Conservation (phyloP, 2,888 invertebrate species). For the Brenthis daphne region DNA sequence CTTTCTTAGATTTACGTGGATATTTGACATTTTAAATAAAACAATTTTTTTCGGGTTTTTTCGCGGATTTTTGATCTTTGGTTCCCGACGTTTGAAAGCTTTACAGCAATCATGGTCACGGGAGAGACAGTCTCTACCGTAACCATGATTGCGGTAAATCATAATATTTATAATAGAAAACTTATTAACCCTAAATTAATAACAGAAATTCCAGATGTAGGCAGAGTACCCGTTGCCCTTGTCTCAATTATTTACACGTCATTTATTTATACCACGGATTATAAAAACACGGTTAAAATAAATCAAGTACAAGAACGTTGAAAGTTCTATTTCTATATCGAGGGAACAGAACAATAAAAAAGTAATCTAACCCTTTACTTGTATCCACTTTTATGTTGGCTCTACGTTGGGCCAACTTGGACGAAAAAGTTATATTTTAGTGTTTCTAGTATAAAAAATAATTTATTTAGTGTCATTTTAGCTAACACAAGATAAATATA, state of each 20-base stretch:
- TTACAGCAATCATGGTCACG: too few species aligned
- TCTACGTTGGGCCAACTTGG: background rate
- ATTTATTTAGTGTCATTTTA: too few species aligned
- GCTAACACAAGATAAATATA: too few species aligned
- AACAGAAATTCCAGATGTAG: constrained; percentile 18
- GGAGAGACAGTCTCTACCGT: too few species aligned
- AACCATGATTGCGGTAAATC: too few species aligned
- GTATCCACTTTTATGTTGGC: constrained; percentile 60
- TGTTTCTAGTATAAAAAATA: too few species aligned
- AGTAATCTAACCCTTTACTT: constrained; percentile 59
- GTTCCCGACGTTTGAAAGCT: too few species aligned
- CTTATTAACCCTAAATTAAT: constrained; percentile 11
- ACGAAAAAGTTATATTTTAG: too few species aligned
- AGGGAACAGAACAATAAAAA: constrained; percentile 63
- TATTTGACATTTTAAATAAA: too few species aligned
- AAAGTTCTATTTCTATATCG: constrained; percentile 65
- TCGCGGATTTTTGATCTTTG: too few species aligned
- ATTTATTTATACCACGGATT: constrained; percentile 44
- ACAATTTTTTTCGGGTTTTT: too few species aligned
- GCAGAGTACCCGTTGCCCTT: constrained; percentile 28
- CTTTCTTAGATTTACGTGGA: too few species aligned
- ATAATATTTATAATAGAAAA: constrained; percentile 2
- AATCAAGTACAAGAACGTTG: constrained; percentile 64
- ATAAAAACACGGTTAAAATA: constrained; percentile 50
- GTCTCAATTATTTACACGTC: constrained; percentile 44